Evolutionary conservation across 2,113 vertebrate species (phyloP), one percentile per base, ranked within the genome.

Genomic region (Osmerus mordax): DNA sequence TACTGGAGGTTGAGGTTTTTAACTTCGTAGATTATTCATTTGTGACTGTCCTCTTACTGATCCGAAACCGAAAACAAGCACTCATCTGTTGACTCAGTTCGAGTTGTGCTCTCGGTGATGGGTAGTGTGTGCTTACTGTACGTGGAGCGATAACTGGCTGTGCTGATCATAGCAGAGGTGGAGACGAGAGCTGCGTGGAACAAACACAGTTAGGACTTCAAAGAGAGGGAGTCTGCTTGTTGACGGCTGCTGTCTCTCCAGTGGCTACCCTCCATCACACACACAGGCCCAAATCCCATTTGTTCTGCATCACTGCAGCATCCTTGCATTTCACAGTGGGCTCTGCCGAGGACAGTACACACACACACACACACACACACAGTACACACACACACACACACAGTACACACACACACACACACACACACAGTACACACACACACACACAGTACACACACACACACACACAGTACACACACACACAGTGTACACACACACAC

Each of bases 191-290:
- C 61, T 1, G 7, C 70, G 54, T 77, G 76, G 67, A 71, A 76
- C 78, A 76, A 81, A 81, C 74, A 63, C 65, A 65, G 75, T 81
- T 77, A 73, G 59, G 52, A 75, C 73, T 79, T 81, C 74, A 79
- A 75, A 81, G 77, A 64, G 52, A 64, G 47, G 18, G 60, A 70
- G 36, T 70, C 59, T 63, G n/a, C 25, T 77, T 72, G 73, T 75
- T 54, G 72, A 66, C 16, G 65, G 75, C 59, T 75, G 67, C 29
- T 36, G n/a, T n/a, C n/a, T n/a, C n/a, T n/a, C n/a, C n/a, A n/a
- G 68, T 36, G 23, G 65, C 55, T 73, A 25, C 41, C 32, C 51
- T 32, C 78, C 70, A 32, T 60, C 79, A 76, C 67, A 62, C 60
- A 21, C 25, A 58, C 56, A 21, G 65, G 41, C 61, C 73, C 70